Percentiles rank a stretch among this genome's conserved stretches.
Conservation (phyloP, 2,113 vertebrate genomes). For the Rousettus leschenaultii region DNA sequence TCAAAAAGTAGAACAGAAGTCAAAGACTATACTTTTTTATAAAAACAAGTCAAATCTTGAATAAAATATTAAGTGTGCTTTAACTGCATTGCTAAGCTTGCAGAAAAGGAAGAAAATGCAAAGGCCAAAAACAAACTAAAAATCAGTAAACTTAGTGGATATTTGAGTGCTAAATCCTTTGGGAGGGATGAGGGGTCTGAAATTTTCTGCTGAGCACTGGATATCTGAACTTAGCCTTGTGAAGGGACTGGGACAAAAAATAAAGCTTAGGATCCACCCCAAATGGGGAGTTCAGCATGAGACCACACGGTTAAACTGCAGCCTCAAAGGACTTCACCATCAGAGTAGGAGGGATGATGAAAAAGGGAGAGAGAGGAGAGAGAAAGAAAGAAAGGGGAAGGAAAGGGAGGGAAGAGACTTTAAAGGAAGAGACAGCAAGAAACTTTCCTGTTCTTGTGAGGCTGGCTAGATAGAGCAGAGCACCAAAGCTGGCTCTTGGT, state of each 20-base stretch:
- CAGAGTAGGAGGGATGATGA: too few relatives aligned
- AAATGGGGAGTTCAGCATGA: neutral
- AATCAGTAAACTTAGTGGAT: neutral
- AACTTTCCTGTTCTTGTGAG: neutral
- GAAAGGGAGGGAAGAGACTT: neutral
- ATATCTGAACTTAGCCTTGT: neutral
- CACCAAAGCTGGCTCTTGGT: neutral
- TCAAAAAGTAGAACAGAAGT: neutral
- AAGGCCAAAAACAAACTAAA: neutral
- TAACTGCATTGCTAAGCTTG: conserved; percentile 15
- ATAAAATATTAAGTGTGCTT: conserved; percentile 30
- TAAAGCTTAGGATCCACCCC: neutral
- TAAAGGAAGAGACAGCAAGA: neutral
- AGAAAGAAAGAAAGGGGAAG: too few relatives aligned
- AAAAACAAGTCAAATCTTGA: conserved; percentile 36
- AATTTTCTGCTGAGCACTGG: neutral
- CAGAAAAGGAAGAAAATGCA: neutral
- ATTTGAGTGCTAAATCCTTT: neutral
- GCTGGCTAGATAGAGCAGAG: neutral
- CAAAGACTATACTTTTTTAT: neutral
- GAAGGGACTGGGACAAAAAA: neutral
- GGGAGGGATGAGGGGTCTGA: neutral
- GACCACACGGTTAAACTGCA: neutral
- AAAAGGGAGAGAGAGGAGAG: neutral
- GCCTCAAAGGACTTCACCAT: too few relatives aligned